Evolutionary conservation across 2,888 invertebrate species (phyloP), one percentile per base, ranked within the genome.

Genomic region (Leuctra nigra): DNA sequence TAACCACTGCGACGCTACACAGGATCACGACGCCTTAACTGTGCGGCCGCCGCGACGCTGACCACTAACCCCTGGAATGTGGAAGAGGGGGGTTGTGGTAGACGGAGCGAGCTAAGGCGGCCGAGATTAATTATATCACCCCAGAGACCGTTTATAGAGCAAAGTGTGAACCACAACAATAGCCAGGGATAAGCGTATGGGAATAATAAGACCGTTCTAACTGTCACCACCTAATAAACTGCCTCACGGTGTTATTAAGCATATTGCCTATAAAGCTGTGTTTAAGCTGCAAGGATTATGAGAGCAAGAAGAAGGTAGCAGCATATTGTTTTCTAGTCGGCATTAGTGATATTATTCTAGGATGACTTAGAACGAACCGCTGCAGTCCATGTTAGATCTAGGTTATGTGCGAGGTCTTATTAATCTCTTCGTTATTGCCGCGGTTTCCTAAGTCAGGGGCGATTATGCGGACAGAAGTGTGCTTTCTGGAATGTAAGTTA

Each of bases 1-100:
- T n/a, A n/a, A n/a, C n/a, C n/a, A n/a, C n/a, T 35, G 50, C 50
- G 50, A 50, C 20, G 44, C 44, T 44, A n/a, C 23, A 44, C 44
- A 50, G 50, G 50, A 50, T 50, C 50, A 50, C 50, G 50, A 50
- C 50, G 50, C 60, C 59, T 59, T 64, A 62, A 57, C 55, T 46
- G 57, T 57, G 58, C 55, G 53, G 61, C 54, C 47, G 56, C 60
- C 47, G 25, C 29, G 23, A 41, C 58, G 56, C 47, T 46, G 50
- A 57, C 48, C 57, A 38, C 47, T 58, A 35, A 56, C 59, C 58
- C 53, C 54, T 46, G 56, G 52, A 47, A 33, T 24, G 52, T 25
- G 25, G 16, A 47, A n/a, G 44, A 54, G 52, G 35, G 48, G 46
- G 54, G 16, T 54, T 29, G 47, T 38, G 57, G 53, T 52, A 38